Evolutionary conservation across 2,888 invertebrate genomes (phyloP).

Genomic region (Chaitophorus viminalis): DNA sequence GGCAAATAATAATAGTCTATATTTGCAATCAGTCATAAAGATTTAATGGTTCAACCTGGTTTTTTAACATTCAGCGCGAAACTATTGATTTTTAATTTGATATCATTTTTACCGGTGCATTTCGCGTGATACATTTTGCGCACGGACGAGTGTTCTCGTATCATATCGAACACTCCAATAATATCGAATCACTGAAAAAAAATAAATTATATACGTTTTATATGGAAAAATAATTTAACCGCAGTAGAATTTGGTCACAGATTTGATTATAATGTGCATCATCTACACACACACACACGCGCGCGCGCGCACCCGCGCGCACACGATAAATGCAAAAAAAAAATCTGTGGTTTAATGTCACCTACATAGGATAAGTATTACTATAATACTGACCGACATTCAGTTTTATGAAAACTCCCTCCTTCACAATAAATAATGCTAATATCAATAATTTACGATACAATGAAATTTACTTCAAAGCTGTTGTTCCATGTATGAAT

Average conservation of each 20-base stretch:
- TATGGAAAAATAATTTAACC: slow-evolving; percentile 15
- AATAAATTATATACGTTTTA: not conserved
- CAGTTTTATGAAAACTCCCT: too few species aligned
- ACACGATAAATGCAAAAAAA: not conserved
- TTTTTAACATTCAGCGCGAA: not conserved
- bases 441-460: too few species aligned
- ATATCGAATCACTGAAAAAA: slow-evolving; percentile 4
- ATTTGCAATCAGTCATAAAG: too few species aligned
- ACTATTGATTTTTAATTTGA: slow-evolving; percentile 5
- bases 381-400: slow-evolving; percentile 33
- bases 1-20: too few species aligned
- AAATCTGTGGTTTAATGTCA: slow-evolving; percentile 26
- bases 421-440: too few species aligned
- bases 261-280: slow-evolving; percentile 12
- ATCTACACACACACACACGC: not conserved
- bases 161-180: not conserved
- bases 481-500: too few species aligned
- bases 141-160: slow-evolving; percentile 30
- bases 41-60: not conserved
- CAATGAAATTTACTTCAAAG: too few species aligned
- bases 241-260: slow-evolving; percentile 22
- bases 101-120: not conserved
- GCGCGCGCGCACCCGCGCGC: too few species aligned
- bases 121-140: slow-evolving; percentile 27
- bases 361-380: slow-evolving; percentile 25